These are phyloP conservation scores for Stenopsyche tienmushanensis DNA, from an alignment of 1,140 invertebrate genomes.

Conservation along the genomic window DNA sequence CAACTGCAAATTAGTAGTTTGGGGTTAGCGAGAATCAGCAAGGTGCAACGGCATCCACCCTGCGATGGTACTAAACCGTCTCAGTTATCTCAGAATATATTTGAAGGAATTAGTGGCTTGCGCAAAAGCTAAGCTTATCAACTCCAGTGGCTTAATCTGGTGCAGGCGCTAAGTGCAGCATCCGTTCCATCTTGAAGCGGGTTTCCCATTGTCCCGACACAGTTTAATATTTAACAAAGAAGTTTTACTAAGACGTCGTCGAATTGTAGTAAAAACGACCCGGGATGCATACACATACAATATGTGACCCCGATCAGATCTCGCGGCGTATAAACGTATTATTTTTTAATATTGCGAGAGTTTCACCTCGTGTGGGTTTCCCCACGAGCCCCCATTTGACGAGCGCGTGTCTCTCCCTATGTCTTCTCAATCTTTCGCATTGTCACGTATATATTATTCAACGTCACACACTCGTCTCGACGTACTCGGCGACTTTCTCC, in stretches of 20 bases:
- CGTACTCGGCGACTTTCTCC: too few species aligned
- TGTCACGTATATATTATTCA: slow-evolving; percentile 17
- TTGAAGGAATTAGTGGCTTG: slow-evolving; percentile 24
- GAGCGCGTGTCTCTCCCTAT: slow-evolving; percentile 4
- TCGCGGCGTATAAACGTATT: not conserved
- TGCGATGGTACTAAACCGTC: too few species aligned
- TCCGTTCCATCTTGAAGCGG: slow-evolving; percentile 4
- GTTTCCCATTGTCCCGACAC: slow-evolving; percentile 5
- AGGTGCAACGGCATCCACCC: too few species aligned
- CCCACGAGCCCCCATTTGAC: not conserved
- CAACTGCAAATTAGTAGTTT: too few species aligned
- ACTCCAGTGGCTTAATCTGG: slow-evolving; percentile 12
- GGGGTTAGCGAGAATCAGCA: too few species aligned
- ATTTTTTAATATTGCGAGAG: not conserved
- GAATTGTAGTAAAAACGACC: not conserved
- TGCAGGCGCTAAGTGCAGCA: slow-evolving; percentile 14
- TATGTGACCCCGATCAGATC: not conserved
- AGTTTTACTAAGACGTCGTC: not conserved
- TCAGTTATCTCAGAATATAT: slow-evolving; percentile 23
- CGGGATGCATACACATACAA: too few species aligned
- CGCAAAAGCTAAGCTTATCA: slow-evolving; percentile 13
- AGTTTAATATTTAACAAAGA: not conserved
- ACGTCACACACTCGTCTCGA: slow-evolving; percentile 12
- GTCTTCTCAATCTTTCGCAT: slow-evolving; percentile 11
- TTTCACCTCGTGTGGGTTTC: not conserved